These are phyloP conservation scores for Minunthozetes semirufus DNA, from an alignment of 2,888 invertebrate species.

Conservation along the genomic window DNA sequence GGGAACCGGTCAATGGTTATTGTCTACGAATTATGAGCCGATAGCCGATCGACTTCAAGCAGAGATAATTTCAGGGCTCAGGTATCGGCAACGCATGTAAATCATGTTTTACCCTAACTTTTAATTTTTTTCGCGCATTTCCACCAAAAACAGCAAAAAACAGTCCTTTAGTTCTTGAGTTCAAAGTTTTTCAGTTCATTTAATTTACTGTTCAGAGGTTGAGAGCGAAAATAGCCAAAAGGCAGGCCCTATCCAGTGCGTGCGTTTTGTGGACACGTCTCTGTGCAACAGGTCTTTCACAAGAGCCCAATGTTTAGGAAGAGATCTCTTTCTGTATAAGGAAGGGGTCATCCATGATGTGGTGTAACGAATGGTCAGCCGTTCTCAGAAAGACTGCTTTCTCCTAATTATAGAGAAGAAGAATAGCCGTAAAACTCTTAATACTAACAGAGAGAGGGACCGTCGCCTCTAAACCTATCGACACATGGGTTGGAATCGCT, in stretches of 20 bases:
- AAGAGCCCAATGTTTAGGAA: neutral
- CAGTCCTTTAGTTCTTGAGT: too few species aligned
- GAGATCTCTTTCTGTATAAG: neutral
- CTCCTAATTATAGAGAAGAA: neutral
- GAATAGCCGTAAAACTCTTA: conserved; percentile 12
- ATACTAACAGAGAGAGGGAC: neutral
- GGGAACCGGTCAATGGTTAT: too few species aligned
- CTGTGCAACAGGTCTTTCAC: conserved; percentile 5
- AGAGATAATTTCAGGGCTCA: conserved; percentile 1
- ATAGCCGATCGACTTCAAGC: neutral
- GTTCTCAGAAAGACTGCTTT: neutral
- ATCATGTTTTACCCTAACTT: too few species aligned
- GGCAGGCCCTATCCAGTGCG: neutral
- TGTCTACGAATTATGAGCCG: neutral
- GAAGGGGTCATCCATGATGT: neutral
- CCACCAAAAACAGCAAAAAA: too few species aligned
- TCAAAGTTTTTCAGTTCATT: neutral
- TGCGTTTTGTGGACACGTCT: neutral
- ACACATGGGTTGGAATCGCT: neutral
- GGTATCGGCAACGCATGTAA: neutral
- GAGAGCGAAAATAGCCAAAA: neutral
- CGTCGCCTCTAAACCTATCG: neutral
- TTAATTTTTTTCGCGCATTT: too few species aligned
- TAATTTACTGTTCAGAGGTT: neutral
- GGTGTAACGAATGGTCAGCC: neutral